phyloP scores from a whole-genome alignment of 2,113 vertebrate genomes.

The western clawed frog (Xenopus tropicalis) region UCB_Xtro_10.0 CM004450.2:133599001-133599500 shows the following conservation, averaged over 20 bases:
- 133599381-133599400: no score
- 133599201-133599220: no score
- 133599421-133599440: no score
- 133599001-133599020: constrained; percentile 1
- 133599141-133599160: no score
- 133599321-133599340: constrained; percentile 15
- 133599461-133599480: no score
- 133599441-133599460: no score
- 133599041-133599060: neutral
- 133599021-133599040: neutral
- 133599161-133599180: no score
- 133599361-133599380: neutral
- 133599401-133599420: no score
- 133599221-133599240: neutral
- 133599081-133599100: neutral
- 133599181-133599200: no score
- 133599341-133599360: constrained; percentile 26
- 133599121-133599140: neutral
- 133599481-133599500: no score
- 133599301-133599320: constrained; percentile 35
- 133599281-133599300: constrained; percentile 28
- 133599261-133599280: constrained; percentile 9
- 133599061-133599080: neutral
- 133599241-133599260: constrained; percentile 30
- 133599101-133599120: constrained; percentile 11